phyloP scores from a whole-genome alignment of 2,888 invertebrate genomes.

The Sphaeridia pumilis region DNA sequence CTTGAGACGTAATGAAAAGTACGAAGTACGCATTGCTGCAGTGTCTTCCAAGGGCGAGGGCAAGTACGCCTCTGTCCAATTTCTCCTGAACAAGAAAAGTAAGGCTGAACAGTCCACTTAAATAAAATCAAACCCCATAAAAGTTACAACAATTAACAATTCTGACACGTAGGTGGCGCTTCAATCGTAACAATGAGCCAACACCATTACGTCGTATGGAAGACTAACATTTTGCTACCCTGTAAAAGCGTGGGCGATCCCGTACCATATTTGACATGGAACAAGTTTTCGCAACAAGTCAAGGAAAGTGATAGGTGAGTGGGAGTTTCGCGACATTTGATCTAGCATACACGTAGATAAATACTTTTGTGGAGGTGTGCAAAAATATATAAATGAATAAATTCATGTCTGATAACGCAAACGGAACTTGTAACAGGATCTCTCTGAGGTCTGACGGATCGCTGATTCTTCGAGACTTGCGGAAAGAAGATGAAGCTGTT shows the following conservation, averaged over 20 bases:
- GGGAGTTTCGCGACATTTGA: too few relatives aligned
- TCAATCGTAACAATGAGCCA: slow-evolving; percentile 60
- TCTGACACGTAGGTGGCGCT: slow-evolving; percentile 37
- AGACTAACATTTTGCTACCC: slow-evolving; percentile 51
- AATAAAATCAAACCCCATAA: neutral
- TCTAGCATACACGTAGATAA: too few relatives aligned
- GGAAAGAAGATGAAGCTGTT: slow-evolving; percentile 46
- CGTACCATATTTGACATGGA: slow-evolving; percentile 23
- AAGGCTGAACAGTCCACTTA: neutral
- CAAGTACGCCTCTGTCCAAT: slow-evolving; percentile 11
- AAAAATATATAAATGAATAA: too few relatives aligned
- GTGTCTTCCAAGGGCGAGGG: slow-evolving; percentile 31
- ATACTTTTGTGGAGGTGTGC: too few relatives aligned
- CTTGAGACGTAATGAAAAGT: slow-evolving; percentile 37
- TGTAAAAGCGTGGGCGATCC: slow-evolving; percentile 52
- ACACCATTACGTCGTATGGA: slow-evolving; percentile 53
- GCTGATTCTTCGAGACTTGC: slow-evolving; percentile 37
- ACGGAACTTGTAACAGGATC: neutral
- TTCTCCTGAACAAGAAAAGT: slow-evolving; percentile 24
- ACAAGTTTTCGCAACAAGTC: slow-evolving; percentile 20
- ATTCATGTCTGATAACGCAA: too few relatives aligned
- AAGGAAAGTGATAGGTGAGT: slow-evolving; percentile 26
- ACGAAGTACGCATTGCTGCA: slow-evolving; percentile 31
- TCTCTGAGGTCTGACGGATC: slow-evolving; percentile 41
- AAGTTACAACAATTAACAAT: neutral